These are phyloP conservation scores for Anarsia innoxiella DNA, from an alignment of 2,888 invertebrate genomes.

Conservation along the genomic window DNA sequence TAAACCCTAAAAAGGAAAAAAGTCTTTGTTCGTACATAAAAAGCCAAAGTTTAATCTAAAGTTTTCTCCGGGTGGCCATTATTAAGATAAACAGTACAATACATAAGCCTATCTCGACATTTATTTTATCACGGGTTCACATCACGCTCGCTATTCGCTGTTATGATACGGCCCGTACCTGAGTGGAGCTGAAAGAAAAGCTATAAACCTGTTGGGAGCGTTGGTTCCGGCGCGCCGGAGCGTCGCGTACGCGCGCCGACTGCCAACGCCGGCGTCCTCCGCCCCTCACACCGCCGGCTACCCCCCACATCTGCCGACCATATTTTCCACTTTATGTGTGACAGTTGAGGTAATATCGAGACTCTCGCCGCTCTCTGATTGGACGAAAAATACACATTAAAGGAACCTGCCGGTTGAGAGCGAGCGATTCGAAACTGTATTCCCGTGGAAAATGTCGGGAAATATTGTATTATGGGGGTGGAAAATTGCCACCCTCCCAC, in stretches of 20 bases:
- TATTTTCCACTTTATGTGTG: conserved; percentile 78
- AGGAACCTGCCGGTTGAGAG: conserved; percentile 72
- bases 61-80: conserved; percentile 71
- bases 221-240: conserved; percentile 70
- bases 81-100: conserved; percentile 76
- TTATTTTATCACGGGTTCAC: conserved; percentile 76
- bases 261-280: conserved; percentile 40
- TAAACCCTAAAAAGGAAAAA: conserved; percentile 28
- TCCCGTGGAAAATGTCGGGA: conserved; percentile 76
- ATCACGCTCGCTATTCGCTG: conserved; percentile 75
- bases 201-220: conserved; percentile 74
- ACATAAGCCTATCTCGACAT: conserved; percentile 76
- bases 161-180: conserved; percentile 76
- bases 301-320: conserved; percentile 74
- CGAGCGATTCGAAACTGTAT: conserved; percentile 75
- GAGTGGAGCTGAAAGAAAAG: conserved; percentile 75
- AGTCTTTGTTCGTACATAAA: conserved; percentile 33
- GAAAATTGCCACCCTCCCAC: conserved; percentile 73
- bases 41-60: conserved; percentile 65
- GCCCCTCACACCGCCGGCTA: conserved; percentile 29
- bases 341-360: conserved; percentile 78
- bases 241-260: conserved; percentile 70
- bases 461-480: conserved; percentile 76
- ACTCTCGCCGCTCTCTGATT: conserved; percentile 75
- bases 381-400: conserved; percentile 77